Conservation (phyloP, 2,888 invertebrate genomes). For the Sceliomorpha sp. region DNA sequence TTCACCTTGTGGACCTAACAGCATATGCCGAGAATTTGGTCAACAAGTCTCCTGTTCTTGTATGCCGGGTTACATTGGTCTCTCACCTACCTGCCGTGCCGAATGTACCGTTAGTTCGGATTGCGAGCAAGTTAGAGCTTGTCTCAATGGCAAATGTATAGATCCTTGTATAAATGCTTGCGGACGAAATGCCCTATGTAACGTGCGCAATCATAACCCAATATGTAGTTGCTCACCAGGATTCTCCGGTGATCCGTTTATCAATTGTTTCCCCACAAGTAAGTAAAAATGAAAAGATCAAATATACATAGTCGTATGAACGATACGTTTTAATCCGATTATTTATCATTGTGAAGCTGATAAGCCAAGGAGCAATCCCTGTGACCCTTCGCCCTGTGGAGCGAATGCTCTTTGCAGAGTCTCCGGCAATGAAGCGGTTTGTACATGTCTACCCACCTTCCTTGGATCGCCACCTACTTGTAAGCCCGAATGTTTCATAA, state of each 20-base stretch:
- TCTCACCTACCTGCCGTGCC: constrained; percentile 81
- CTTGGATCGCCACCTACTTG: constrained; percentile 89
- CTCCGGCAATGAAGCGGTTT: constrained; percentile 82
- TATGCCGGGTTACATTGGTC: constrained; percentile 80
- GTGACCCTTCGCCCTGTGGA: constrained; percentile 82
- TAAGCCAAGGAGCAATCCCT: constrained; percentile 64
- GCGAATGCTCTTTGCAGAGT: constrained; percentile 80
- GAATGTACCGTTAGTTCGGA: constrained; percentile 82
- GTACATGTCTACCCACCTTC: constrained; percentile 85
- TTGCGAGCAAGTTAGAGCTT: constrained; percentile 82
- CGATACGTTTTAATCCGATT: background rate
- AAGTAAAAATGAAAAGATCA: constrained; percentile 83
- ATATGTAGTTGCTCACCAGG: constrained; percentile 82
- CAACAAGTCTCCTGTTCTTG: constrained; percentile 82
- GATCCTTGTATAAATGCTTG: constrained; percentile 83
- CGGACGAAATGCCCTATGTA: constrained; percentile 82
- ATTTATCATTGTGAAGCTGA: constrained; percentile 15
- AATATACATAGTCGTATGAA: background rate
- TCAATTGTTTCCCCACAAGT: constrained; percentile 85
- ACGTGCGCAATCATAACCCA: constrained; percentile 83
- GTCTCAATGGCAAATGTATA: constrained; percentile 82
- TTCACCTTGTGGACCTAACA: constrained; percentile 81
- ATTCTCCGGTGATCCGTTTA: constrained; percentile 83
- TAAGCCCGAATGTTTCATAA: constrained; percentile 87
- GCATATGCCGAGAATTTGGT: constrained; percentile 80